A percentile compares a stretch with the other conserved stretches of the same genome.
Evolutionary conservation across 2,888 invertebrate species (phyloP).

Genomic region (Acholoe squamosa): DNA sequence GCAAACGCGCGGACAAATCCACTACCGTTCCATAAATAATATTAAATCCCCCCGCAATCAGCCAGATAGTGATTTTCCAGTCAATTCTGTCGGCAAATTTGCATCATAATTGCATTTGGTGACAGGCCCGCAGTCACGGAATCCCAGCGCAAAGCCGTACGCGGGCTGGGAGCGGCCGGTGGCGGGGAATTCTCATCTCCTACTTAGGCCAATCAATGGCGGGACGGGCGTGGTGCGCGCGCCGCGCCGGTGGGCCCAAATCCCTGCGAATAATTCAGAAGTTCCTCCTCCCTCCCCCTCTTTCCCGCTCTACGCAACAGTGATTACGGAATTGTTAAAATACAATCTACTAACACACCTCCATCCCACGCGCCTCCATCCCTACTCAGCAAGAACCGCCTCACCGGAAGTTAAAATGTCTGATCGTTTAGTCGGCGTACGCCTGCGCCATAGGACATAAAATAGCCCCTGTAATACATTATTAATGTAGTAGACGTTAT

Average conservation of each 20-base stretch:
- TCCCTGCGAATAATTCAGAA: conserved; percentile 59
- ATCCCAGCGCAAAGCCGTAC: conserved; percentile 53
- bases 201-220: conserved; percentile 57
- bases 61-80: conserved; percentile 59
- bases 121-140: conserved; percentile 19
- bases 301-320: conserved; percentile 17
- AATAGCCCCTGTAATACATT: no score
- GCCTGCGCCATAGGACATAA: no score
- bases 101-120: conserved; percentile 62
- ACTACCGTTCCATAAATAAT: conserved; percentile 61
- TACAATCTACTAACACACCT: not conserved
- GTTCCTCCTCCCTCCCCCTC: not conserved
- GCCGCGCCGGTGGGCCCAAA: conserved; percentile 23
- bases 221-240: not conserved
- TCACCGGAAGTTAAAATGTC: not conserved
- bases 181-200: conserved; percentile 30
- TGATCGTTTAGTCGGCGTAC: not conserved
- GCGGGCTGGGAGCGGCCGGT: not conserved
- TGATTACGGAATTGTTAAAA: conserved; percentile 57
- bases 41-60: conserved; percentile 62
- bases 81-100: conserved; percentile 58
- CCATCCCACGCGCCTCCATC: no score
- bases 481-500: no score
- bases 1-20: conserved; percentile 55
- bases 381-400: no score